These are phyloP conservation scores for Actinia tenebrosa DNA, from an alignment of 64 coral and sea anemone genomes.

Conservation along the genomic window DNA sequence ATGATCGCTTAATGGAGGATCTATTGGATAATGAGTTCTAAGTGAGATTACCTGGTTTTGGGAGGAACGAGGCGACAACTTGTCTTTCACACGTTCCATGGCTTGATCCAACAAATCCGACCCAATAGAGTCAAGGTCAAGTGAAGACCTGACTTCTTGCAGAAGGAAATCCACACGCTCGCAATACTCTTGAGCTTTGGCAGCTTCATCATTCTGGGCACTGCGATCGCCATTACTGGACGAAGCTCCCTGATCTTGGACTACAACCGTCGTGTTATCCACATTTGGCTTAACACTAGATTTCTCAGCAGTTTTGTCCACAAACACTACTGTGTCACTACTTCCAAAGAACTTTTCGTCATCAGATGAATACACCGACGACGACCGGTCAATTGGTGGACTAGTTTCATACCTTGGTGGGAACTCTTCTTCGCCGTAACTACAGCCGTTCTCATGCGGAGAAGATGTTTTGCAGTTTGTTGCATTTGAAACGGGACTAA, in stretches of 20 bases:
- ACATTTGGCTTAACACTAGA: conserved; percentile 18
- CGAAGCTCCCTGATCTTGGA: background rate
- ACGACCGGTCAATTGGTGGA: conserved; percentile 27
- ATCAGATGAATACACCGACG: conserved; percentile 62
- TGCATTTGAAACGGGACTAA: background rate
- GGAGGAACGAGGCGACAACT: conserved; percentile 41
- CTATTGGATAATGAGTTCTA: background rate
- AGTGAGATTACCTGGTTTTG: conserved; percentile 34
- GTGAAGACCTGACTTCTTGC: conserved; percentile 44
- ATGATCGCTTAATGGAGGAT: too few species aligned
- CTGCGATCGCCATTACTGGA: background rate
- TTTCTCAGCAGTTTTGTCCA: conserved; percentile 28
- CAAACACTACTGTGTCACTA: conserved; percentile 60
- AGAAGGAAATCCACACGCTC: conserved; percentile 27
- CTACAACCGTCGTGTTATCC: background rate
- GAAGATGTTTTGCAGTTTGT: background rate
- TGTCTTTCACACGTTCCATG: conserved; percentile 56
- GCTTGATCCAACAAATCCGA: conserved; percentile 64
- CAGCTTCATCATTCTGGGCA: background rate
- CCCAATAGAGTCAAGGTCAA: conserved; percentile 39
- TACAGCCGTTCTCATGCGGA: background rate
- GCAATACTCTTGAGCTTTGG: background rate
- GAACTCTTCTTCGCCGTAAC: background rate
- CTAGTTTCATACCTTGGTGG: background rate
- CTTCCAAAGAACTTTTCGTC: conserved; percentile 55